Percentiles rank a stretch among this genome's conserved stretches.
These are phyloP conservation scores for Rambutsinella grinnellia DNA, from an alignment of 2,888 invertebrate genomes.

Conservation along the genomic window DNA sequence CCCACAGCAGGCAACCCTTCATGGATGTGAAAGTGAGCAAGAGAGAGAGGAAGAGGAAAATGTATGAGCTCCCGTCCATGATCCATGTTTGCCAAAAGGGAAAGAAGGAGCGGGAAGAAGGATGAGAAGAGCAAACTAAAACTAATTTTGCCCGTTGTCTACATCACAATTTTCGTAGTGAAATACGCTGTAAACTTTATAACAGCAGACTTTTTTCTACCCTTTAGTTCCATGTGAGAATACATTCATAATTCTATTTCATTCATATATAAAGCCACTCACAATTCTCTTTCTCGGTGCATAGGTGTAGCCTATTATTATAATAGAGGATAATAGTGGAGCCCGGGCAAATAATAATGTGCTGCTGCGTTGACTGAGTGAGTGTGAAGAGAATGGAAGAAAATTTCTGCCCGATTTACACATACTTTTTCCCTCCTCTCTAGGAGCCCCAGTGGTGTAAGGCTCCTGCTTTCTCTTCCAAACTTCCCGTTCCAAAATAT, in stretches of 20 bases:
- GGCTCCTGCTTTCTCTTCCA: slow-evolving; percentile 42
- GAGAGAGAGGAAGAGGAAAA: slow-evolving; percentile 24
- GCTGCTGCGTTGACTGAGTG: slow-evolving; percentile 40
- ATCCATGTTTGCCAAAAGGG: slow-evolving; percentile 51
- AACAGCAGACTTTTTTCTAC: too few species aligned
- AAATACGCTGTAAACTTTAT: not conserved
- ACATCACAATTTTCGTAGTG: slow-evolving; percentile 4
- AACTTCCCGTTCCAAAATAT: slow-evolving; percentile 43
- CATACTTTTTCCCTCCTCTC: slow-evolving; percentile 22
- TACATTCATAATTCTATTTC: slow-evolving; percentile 31
- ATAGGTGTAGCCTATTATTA: slow-evolving; percentile 1
- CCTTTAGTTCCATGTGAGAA: too few species aligned
- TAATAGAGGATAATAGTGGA: slow-evolving; percentile 5
- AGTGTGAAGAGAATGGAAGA: slow-evolving; percentile 49
- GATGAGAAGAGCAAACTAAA: slow-evolving; percentile 45
- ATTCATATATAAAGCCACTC: not conserved
- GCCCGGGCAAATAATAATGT: slow-evolving; percentile 47
- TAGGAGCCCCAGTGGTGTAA: slow-evolving; percentile 1
- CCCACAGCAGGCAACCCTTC: slow-evolving; percentile 43
- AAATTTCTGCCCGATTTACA: slow-evolving; percentile 48
- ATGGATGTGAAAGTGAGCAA: slow-evolving; percentile 16
- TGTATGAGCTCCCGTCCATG: slow-evolving; percentile 46
- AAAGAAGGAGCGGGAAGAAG: slow-evolving; percentile 28
- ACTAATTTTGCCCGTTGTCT: slow-evolving; percentile 43
- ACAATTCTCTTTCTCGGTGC: not conserved